Conservation (phyloP, 2,888 invertebrate species). For the Cataglyphis altisquamis region DNA sequence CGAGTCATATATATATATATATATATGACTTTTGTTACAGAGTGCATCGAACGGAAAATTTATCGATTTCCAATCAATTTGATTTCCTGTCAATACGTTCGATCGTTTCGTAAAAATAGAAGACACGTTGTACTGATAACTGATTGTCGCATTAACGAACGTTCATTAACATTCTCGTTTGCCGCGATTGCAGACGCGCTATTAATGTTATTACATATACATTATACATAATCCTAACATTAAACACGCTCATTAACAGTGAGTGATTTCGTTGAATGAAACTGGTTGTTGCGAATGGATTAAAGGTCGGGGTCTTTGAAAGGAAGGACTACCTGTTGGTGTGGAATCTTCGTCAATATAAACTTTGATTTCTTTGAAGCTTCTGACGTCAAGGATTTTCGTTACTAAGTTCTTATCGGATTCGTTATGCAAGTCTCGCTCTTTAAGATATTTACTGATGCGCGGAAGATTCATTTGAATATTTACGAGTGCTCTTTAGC, state of each 20-base stretch:
- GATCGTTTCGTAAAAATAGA: slow-evolving; percentile 1
- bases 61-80: slow-evolving; percentile 53
- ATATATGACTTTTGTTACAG: background rate
- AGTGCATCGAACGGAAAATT: background rate
- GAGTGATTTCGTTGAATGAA: slow-evolving; percentile 61
- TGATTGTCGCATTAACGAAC: slow-evolving; percentile 78
- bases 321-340: slow-evolving; percentile 60
- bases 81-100: background rate
- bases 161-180: slow-evolving; percentile 74
- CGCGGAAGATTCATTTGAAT: background rate
- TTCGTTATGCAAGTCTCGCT: slow-evolving; percentile 47
- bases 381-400: slow-evolving; percentile 59
- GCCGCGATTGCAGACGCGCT: slow-evolving; percentile 53
- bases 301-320: slow-evolving; percentile 55
- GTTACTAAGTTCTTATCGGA: slow-evolving; percentile 57
- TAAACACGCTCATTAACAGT: slow-evolving; percentile 30
- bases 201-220: slow-evolving; percentile 11
- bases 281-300: slow-evolving; percentile 19
- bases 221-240: slow-evolving; percentile 29
- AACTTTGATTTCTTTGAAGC: slow-evolving; percentile 38
- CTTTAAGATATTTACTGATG: slow-evolving; percentile 6
- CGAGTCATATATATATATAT: background rate
- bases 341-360: slow-evolving; percentile 63
- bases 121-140: slow-evolving; percentile 76
- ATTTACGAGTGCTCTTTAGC: background rate